Conservation (phyloP, 1,140 invertebrate genomes). For the Helicorthomorpha holstii region DNA sequence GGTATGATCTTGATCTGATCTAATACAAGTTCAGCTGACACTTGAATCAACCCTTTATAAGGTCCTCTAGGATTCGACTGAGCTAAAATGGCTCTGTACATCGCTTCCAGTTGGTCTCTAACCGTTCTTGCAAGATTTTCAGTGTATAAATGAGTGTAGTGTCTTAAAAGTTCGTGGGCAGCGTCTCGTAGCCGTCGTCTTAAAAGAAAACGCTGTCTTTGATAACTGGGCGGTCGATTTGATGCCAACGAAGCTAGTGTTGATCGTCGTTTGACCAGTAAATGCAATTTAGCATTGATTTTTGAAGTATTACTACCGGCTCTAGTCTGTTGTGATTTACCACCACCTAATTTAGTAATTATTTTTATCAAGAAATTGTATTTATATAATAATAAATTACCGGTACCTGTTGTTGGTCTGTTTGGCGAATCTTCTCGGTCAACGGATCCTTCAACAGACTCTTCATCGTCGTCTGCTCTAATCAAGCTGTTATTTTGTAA, state of each 20-base stretch:
- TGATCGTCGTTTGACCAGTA: not conserved
- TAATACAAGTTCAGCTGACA: conserved; percentile 65
- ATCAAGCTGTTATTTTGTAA: conserved; percentile 4
- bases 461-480: conserved; percentile 18
- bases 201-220: not conserved
- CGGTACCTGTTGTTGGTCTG: not conserved
- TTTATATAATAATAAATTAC: too few relatives aligned
- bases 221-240: not conserved
- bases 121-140: not conserved
- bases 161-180: not conserved
- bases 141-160: not conserved
- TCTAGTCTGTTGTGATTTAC: too few relatives aligned
- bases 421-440: not conserved
- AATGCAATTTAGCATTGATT: too few relatives aligned
- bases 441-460: not conserved
- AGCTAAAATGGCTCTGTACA: not conserved
- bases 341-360: too few relatives aligned
- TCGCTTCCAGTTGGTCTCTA: not conserved
- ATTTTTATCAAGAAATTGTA: too few relatives aligned
- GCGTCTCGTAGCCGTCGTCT: not conserved
- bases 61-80: not conserved
- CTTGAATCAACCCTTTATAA: conserved; percentile 41
- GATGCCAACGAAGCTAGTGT: not conserved
- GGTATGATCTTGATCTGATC: conserved; percentile 74
- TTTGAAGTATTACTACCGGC: too few relatives aligned